These are phyloP conservation scores for Prinia subflava DNA, from an alignment of 2,113 vertebrate genomes.

Conservation along the genomic window DNA sequence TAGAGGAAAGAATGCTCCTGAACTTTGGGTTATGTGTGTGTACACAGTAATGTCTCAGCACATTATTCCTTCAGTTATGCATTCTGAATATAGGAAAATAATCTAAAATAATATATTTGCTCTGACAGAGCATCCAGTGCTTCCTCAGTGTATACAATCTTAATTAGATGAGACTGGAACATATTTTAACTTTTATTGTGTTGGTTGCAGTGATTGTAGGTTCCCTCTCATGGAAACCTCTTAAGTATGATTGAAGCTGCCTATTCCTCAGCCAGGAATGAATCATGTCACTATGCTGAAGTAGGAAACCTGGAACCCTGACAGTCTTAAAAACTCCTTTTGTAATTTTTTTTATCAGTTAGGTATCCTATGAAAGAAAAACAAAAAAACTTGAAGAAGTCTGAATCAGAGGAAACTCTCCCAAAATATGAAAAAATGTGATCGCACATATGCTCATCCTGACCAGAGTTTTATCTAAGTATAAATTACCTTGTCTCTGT, in stretches of 20 bases:
- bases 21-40: neutral
- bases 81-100: neutral
- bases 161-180: neutral
- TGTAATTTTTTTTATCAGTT: neutral
- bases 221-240: neutral
- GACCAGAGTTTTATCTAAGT: conserved; percentile 8
- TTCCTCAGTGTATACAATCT: neutral
- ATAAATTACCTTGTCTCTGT: neutral
- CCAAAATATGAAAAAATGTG: neutral
- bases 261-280: neutral
- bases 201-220: neutral
- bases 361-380: neutral
- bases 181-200: neutral
- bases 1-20: neutral
- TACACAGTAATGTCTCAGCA: neutral
- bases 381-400: neutral
- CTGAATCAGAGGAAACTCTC: neutral
- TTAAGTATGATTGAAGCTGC: neutral
- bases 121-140: neutral
- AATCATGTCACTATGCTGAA: neutral
- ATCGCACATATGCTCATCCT: neutral
- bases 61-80: neutral
- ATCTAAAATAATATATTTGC: neutral
- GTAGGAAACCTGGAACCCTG: neutral
- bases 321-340: neutral